These are phyloP conservation scores for Xenopus tropicalis DNA, from an alignment of 2,113 vertebrate species.

Conservation along the genomic window UCB_Xtro_10.0 CM004447.2:124554501-124555000, in stretches of 20 bases:
- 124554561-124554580: slow-evolving; percentile 28
- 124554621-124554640: background rate
- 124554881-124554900: too few relatives aligned
- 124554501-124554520: slow-evolving; percentile 30
- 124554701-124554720: too few relatives aligned
- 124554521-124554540: slow-evolving; percentile 36
- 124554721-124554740: background rate
- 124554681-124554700: background rate
- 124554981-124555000: background rate
- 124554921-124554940: slow-evolving; percentile 14
- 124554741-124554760: too few relatives aligned
- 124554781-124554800: too few relatives aligned
- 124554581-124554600: slow-evolving; percentile 33
- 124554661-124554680: background rate
- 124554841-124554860: too few relatives aligned
- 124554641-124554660: background rate
- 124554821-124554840: too few relatives aligned
- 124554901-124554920: slow-evolving; percentile 11
- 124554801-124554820: too few relatives aligned
- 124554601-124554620: background rate
- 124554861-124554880: too few relatives aligned
- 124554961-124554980: slow-evolving; percentile 10
- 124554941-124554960: slow-evolving; percentile 14
- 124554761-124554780: too few relatives aligned
- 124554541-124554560: slow-evolving; percentile 29